These are phyloP conservation scores for Pavo muticus DNA, from an alignment of 2,113 vertebrate genomes.

Conservation along the genomic window DNA sequence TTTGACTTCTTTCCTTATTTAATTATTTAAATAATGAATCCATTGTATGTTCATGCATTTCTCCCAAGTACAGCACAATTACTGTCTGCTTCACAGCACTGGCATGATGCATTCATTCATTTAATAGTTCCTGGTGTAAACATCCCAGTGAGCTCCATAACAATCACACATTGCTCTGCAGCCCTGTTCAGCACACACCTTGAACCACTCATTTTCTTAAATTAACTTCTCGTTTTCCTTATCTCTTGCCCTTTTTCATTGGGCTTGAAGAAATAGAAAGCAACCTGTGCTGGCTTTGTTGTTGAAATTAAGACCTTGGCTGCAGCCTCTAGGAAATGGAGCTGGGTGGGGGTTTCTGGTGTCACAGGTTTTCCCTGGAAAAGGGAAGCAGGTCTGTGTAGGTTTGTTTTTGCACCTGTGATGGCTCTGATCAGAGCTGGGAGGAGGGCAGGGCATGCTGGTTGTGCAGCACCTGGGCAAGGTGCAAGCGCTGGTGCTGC, in stretches of 20 bases:
- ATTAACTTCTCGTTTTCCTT: background rate
- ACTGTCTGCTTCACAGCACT: background rate
- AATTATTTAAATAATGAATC: background rate
- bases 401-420: background rate
- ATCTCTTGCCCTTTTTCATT: background rate
- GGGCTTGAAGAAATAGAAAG: background rate
- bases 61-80: background rate
- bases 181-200: background rate
- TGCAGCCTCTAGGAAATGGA: background rate
- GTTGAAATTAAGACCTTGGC: background rate
- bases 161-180: background rate
- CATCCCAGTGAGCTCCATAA: background rate
- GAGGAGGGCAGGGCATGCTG: background rate
- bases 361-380: background rate
- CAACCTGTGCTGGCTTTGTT: background rate
- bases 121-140: background rate
- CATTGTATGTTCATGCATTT: background rate
- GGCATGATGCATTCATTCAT: background rate
- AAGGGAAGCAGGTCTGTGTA: background rate
- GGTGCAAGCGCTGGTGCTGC: background rate
- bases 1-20: background rate
- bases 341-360: background rate
- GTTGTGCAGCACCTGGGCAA: background rate
- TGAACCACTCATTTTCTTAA: background rate
- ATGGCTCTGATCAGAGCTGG: background rate